Conservation (phyloP, 2,113 vertebrate species). For the Puntigrus tetrazona region DNA sequence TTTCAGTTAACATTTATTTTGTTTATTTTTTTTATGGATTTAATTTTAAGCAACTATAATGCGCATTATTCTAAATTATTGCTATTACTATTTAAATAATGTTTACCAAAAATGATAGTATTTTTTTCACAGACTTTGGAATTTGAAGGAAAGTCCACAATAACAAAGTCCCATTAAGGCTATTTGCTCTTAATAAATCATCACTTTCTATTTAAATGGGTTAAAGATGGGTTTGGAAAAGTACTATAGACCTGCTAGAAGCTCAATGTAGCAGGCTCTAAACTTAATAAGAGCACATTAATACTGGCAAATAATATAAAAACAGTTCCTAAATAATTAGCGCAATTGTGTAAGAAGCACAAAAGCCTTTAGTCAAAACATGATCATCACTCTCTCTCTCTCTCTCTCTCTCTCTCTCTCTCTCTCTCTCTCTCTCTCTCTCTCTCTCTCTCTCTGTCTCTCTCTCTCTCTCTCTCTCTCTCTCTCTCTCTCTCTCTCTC, state of each 20-base stretch:
- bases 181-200: not conserved
- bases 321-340: not conserved
- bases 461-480: no score
- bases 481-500: no score
- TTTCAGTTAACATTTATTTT: no score
- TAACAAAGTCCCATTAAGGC: not conserved
- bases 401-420: slow-evolving; percentile 48
- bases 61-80: no score
- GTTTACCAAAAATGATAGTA: not conserved
- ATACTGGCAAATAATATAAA: not conserved
- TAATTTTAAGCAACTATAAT: no score
- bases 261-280: not conserved
- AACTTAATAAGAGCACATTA: not conserved
- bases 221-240: no score
- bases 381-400: slow-evolving; percentile 56
- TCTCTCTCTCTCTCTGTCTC: slow-evolving; percentile 1
- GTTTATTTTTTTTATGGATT: no score
- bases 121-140: not conserved
- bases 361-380: slow-evolving; percentile 41
- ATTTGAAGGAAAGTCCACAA: not conserved
- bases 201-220: not conserved
- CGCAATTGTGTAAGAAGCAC: not conserved
- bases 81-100: no score
- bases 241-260: not conserved
- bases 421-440: no score